Conservation (phyloP, 2,888 invertebrate genomes). For the Mythimna ferrago region DNA sequence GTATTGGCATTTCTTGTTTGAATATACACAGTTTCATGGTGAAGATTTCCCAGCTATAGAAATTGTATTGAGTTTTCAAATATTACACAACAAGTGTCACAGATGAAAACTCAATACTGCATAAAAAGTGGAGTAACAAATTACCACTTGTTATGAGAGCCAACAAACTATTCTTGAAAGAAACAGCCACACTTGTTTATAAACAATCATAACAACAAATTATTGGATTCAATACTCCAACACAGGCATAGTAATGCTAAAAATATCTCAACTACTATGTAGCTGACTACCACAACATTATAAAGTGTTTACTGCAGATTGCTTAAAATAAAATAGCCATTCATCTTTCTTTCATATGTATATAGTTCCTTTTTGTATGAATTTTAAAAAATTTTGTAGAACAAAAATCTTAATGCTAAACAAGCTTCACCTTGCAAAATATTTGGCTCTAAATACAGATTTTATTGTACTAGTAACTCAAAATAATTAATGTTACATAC, state of each 20-base stretch:
- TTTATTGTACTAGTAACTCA: constrained; percentile 13
- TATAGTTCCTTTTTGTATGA: not conserved
- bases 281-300: not conserved
- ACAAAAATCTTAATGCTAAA: constrained; percentile 4
- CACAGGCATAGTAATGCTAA: not conserved
- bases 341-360: not conserved
- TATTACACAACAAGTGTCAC: not conserved
- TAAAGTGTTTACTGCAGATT: not conserved
- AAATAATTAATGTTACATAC: constrained; percentile 35
- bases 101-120: not conserved
- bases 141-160: not conserved
- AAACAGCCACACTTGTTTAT: constrained; percentile 32
- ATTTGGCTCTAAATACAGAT: constrained; percentile 11
- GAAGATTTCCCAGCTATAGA: not conserved
- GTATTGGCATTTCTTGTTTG: not conserved
- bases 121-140: not conserved
- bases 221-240: constrained; percentile 13
- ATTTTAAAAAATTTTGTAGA: constrained; percentile 1
- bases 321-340: not conserved
- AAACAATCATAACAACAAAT: constrained; percentile 43
- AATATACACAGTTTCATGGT: not conserved
- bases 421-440: constrained; percentile 14
- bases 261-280: constrained; percentile 18
- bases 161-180: constrained; percentile 1
- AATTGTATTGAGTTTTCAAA: constrained; percentile 1